Evolutionary conservation across 1,140 invertebrate genomes (phyloP).

Genomic region (Paralvinella palmiformis): DNA sequence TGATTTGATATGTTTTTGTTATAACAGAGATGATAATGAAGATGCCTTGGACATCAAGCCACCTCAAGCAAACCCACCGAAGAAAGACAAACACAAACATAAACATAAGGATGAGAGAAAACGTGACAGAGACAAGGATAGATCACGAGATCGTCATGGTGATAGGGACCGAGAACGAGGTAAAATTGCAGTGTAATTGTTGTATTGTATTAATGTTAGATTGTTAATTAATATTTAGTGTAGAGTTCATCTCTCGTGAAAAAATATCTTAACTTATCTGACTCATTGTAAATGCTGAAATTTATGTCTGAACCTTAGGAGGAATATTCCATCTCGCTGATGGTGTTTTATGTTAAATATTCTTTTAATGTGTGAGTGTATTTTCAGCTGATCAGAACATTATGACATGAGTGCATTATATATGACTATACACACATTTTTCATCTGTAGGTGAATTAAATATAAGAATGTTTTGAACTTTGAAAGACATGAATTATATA

Average conservation of each 20-base stretch:
- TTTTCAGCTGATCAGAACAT: no score
- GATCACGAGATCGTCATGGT: slow-evolving; percentile 3
- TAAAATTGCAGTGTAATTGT: background rate
- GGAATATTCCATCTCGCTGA: background rate
- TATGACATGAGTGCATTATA: no score
- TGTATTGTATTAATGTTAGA: no score
- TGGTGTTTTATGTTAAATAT: background rate
- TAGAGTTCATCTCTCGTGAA: no score
- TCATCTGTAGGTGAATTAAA: no score
- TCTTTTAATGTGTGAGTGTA: no score
- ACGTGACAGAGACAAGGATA: slow-evolving; percentile 19
- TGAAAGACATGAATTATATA: no score
- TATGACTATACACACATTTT: no score
- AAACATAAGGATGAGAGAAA: slow-evolving; percentile 11
- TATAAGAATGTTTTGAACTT: no score
- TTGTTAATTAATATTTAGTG: no score
- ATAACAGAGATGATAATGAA: background rate
- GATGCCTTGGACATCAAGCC: background rate
- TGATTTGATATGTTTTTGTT: background rate
- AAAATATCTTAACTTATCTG: no score
- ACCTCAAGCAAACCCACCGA: background rate
- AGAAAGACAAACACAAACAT: slow-evolving; percentile 6
- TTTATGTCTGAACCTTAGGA: background rate
- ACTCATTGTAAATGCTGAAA: no score
- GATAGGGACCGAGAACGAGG: slow-evolving; percentile 16